Percentiles rank a stretch among this genome's conserved stretches.
Evolutionary conservation across 2,888 invertebrate genomes (phyloP).

Genomic region (Drosophila tanythrix): DNA sequence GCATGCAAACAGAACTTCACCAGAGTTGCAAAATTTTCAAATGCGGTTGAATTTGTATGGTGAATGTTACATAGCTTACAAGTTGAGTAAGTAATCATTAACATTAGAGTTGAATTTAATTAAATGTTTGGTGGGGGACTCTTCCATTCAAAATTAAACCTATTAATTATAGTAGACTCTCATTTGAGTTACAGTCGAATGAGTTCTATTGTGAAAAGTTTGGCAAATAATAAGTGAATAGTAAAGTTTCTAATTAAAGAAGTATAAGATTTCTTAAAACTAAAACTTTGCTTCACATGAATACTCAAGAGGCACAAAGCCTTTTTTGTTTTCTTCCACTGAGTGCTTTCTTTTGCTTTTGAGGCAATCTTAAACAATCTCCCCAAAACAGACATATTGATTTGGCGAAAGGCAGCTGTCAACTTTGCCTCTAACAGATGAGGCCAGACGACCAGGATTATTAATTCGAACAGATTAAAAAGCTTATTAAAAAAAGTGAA

Average conservation of each 20-base stretch:
- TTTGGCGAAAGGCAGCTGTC: constrained; percentile 26
- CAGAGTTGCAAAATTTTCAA: not conserved
- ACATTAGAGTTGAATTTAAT: not conserved
- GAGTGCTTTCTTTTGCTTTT: constrained; percentile 6
- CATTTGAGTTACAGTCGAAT: constrained; percentile 11
- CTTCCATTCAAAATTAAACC: not conserved
- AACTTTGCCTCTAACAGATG: constrained; percentile 5
- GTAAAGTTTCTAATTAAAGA: not conserved
- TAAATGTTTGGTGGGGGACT: not conserved
- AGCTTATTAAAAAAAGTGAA: not conserved
- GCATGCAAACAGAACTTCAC: constrained; percentile 16
- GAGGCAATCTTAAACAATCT: constrained; percentile 6
- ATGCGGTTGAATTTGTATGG: not conserved
- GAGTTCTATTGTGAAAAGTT: not conserved
- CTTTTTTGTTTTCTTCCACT: constrained; percentile 4
- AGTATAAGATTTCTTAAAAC: not conserved
- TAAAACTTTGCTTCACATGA: not conserved
- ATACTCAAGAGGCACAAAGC: constrained; percentile 5
- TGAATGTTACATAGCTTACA: not conserved
- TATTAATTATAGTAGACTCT: constrained; percentile 5
- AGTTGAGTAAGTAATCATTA: not conserved
- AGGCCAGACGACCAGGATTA: not conserved
- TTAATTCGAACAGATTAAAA: constrained; percentile 1
- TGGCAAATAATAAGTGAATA: not conserved
- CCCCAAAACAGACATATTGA: constrained; percentile 13